Conservation (phyloP, 2,888 invertebrate genomes). For the Idaea aversata region DNA sequence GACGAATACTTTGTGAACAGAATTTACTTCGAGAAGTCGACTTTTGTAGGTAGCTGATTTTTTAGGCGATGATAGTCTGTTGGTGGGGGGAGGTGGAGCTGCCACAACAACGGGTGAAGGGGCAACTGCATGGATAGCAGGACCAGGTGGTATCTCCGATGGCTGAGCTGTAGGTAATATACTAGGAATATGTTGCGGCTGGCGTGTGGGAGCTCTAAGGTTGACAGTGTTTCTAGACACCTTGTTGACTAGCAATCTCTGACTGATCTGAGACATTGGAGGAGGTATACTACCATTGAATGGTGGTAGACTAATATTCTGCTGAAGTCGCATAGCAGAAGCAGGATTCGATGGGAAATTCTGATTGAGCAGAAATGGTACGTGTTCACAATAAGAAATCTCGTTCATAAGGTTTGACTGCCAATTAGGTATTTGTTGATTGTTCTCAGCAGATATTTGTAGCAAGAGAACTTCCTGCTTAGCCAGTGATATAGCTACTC, state of each 20-base stretch:
- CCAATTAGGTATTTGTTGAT: conserved; percentile 50
- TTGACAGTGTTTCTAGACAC: conserved; percentile 59
- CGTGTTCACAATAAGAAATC: conserved; percentile 58
- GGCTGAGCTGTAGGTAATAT: not conserved
- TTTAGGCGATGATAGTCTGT: conserved; percentile 53
- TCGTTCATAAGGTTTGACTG: conserved; percentile 50
- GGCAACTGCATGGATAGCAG: conserved; percentile 20
- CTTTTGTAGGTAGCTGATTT: conserved; percentile 79
- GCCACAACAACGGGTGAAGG: conserved; percentile 32
- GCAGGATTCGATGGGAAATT: conserved; percentile 71
- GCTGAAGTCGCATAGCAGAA: conserved; percentile 66
- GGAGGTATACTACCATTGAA: conserved; percentile 55
- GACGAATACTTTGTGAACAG: conserved; percentile 84
- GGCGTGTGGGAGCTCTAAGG: conserved; percentile 57
- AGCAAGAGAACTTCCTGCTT: conserved; percentile 69
- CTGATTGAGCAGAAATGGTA: conserved; percentile 67
- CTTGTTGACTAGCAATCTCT: conserved; percentile 59
- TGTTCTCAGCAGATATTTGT: conserved; percentile 44
- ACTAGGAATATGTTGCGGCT: conserved; percentile 48
- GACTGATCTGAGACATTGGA: conserved; percentile 53
- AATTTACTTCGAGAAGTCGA: conserved; percentile 63
- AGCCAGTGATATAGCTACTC: conserved; percentile 63
- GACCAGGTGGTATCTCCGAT: conserved; percentile 4
- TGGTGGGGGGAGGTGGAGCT: conserved; percentile 29
- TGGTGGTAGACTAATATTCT: conserved; percentile 52